Evolutionary conservation across 2,113 vertebrate genomes (phyloP), one percentile per base, ranked within the genome.

Genomic region (Notothenia rossii): DNA sequence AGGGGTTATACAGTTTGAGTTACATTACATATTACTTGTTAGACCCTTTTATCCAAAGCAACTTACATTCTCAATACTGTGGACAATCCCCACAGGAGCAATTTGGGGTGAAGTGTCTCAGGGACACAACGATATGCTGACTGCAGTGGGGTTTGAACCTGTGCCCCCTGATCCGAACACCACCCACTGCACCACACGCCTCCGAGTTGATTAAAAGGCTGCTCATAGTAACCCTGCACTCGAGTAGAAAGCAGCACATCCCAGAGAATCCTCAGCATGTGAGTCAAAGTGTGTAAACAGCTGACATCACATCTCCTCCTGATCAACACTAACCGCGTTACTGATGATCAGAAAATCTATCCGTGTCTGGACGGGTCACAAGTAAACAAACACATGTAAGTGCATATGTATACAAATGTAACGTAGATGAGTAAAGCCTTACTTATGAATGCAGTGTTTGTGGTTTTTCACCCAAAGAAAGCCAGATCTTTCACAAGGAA

Each of bases 311-410:
- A 76, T 83, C 70, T 75, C 46, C 77, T 68, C 9, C 77, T 56
- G 84, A 88, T 88, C 84, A 83, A 87, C 90, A 76, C 79, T 85
- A 90, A 91, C 75, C 73, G 73, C 81, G 90, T 92, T 84, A 88
- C 22, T 61, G 66, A 74, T 62, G 87, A 89, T 90, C 70, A 72
- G 62, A 49, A 74, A 81, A 90, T 92, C 86, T 74, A 88, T 89
- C 75, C 15, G 33, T 54, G n/a, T 51, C 72, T 51, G 77, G 60
- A 22, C 0, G 1, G 70, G 59, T 80, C 67, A 71, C 61, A 66
- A 22, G 36, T 15, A 78, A 67, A 67, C 62, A 77, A 43, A 68
- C 53, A 81, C 58, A 77, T 40, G 51, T 25, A 11, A 51, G 33
- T 20, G 33, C 5, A 49, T 1, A 61, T 29, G 48, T 12, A 29